Evolutionary conservation across 64 coral and sea anemone species (phyloP), one percentile per base, ranked within the genome.

Genomic region (Acropora yongei): DNA sequence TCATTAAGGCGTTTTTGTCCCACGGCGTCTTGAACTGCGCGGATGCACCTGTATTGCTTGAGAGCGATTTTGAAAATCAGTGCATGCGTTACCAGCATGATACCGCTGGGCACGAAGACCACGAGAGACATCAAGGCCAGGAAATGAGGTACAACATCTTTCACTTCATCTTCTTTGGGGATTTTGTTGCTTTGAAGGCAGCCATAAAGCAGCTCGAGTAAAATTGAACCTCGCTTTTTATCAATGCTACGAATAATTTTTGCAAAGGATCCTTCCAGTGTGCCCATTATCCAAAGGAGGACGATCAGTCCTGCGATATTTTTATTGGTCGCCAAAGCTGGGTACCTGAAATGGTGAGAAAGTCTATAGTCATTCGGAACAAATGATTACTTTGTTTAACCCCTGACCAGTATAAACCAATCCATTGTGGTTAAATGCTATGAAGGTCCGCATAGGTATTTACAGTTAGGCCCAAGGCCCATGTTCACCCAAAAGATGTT

Each of bases 11-110:
- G 82, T 71, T n/a, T 47, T 49, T 71, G 61, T 49, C 43, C 17
- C 44, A 85, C 17, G 65, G 82, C 63, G 44, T 85, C 82, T 49
- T 85, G 61, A 42, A 85, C 3, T 2, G 13, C 44, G 17, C 82
- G 66, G 43, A 85, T 85, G 1, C 65, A 44, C 49, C 16, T 17
- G 82, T 71, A 39, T 49, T 85, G 82, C n/a, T 16, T 48, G 43
- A 13, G 7, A 9, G 82, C 72, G 65, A 85, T 85, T 2, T 48
- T 49, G 65, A 72, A 85, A 72, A 85, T 85, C 82, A 61, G 72
- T 44, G 82, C 82, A 41, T 85, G 82, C 44, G 82, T 71, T 7
- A 85, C 18, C 3, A 85, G 82, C 82, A 85, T 85, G 5, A 85
- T 49, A 8, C 82, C 82, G 82, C 82, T 85, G 43, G 82, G 82